Conservation (phyloP, 2,888 invertebrate genomes). For the Amiota mariae region DNA sequence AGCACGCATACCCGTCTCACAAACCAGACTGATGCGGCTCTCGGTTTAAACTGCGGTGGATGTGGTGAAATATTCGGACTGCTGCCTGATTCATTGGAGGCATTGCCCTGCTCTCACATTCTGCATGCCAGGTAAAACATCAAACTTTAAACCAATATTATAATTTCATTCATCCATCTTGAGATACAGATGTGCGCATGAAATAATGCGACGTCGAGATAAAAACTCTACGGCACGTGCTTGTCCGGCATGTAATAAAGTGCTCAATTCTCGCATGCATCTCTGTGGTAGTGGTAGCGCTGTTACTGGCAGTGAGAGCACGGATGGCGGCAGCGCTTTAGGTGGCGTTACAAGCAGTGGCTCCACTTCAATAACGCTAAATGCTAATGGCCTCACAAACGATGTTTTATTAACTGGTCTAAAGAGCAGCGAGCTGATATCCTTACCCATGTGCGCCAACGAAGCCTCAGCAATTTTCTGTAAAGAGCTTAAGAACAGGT, state of each 20-base stretch:
- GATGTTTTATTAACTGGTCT: conserved; percentile 50
- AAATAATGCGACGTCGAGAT: conserved; percentile 77
- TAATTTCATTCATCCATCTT: background rate
- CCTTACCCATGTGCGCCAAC: conserved; percentile 30
- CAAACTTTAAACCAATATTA: background rate
- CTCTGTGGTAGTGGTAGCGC: conserved; percentile 67
- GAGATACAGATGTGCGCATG: conserved; percentile 78
- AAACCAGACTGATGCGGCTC: conserved; percentile 80
- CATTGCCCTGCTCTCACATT: conserved; percentile 90
- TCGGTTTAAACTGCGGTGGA: conserved; percentile 86
- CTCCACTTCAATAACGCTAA: conserved; percentile 39
- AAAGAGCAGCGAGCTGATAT: conserved; percentile 37
- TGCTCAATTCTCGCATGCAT: conserved; percentile 80
- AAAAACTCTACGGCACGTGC: conserved; percentile 79
- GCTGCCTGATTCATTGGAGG: conserved; percentile 83
- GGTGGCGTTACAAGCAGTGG: conserved; percentile 17
- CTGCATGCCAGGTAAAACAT: conserved; percentile 85
- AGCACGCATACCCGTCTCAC: conserved; percentile 80
- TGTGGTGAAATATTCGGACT: conserved; percentile 84
- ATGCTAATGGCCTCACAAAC: conserved; percentile 43
- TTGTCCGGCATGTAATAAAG: conserved; percentile 82
- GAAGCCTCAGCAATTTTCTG: conserved; percentile 48
- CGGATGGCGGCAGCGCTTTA: conserved; percentile 42
- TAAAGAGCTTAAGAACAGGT: conserved; percentile 51
- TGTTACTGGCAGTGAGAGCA: conserved; percentile 40